Evolutionary conservation across 2,113 vertebrate genomes (phyloP).

Genomic region (Vanacampus margaritifer): DNA sequence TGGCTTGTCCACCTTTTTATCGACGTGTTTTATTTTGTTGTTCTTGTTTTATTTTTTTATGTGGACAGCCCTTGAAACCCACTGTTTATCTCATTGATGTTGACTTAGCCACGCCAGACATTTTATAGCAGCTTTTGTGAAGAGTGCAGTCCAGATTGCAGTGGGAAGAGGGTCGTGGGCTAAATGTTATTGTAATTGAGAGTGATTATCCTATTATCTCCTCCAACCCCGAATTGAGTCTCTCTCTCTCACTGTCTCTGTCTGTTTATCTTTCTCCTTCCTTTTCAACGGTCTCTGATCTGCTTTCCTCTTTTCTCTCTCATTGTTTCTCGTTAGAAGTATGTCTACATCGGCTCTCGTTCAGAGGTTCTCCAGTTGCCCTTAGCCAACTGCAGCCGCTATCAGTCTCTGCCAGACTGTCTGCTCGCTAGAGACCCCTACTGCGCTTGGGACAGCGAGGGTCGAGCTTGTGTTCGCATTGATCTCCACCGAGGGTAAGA

Average conservation of each 20-base stretch:
- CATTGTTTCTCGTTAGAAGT: constrained; percentile 71
- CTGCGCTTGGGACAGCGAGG: constrained; percentile 88
- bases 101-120: constrained; percentile 45
- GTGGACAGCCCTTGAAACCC: constrained; percentile 32
- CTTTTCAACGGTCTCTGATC: constrained; percentile 39
- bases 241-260: constrained; percentile 14
- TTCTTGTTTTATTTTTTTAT: constrained; percentile 7
- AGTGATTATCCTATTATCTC: constrained; percentile 71
- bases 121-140: constrained; percentile 56
- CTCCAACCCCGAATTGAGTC: constrained; percentile 47
- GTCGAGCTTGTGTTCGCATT: constrained; percentile 81
- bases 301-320: constrained; percentile 14
- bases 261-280: constrained; percentile 49
- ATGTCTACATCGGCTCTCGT: constrained; percentile 87
- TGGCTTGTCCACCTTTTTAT: constrained; percentile 13
- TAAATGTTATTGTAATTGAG: constrained; percentile 69
- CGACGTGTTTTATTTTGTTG: constrained; percentile 37
- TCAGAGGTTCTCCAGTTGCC: constrained; percentile 88
- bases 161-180: constrained; percentile 41
- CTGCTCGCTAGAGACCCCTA: constrained; percentile 90
- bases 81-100: constrained; percentile 62
- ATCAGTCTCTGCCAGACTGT: constrained; percentile 88
- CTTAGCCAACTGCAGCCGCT: constrained; percentile 86
- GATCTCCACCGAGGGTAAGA: constrained; percentile 78
- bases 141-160: constrained; percentile 50